Conservation (phyloP, 2,797 vertebrate species). For the Squalus acanthias region DNA sequence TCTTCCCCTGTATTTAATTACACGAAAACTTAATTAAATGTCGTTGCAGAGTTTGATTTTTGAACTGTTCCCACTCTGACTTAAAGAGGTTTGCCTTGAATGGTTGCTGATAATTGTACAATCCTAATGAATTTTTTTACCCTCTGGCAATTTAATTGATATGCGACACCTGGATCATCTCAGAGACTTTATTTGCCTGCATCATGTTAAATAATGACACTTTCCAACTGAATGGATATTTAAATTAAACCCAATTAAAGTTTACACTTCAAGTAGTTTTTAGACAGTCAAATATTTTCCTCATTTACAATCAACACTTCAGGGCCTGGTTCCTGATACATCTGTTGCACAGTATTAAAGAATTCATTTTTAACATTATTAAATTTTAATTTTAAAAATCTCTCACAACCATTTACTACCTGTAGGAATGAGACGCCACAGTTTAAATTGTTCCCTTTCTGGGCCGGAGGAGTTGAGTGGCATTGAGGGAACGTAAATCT, state of each 20-base stretch:
- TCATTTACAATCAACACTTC: neutral
- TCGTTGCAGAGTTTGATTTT: neutral
- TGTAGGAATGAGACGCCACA: no score
- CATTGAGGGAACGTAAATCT: no score
- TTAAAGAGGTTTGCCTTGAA: neutral
- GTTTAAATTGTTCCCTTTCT: no score
- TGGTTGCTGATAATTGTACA: neutral
- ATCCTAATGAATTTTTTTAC: neutral
- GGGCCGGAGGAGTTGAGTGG: no score
- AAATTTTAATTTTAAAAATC: no score
- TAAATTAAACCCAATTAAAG: neutral
- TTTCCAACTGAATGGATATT: neutral
- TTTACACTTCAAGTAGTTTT: neutral
- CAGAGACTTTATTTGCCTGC: neutral
- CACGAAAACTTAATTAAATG: neutral
- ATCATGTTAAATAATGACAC: neutral
- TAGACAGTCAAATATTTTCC: neutral
- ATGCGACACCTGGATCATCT: neutral
- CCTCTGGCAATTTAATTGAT: neutral
- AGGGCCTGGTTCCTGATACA: neutral
- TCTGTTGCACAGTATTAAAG: neutral
- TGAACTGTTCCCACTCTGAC: neutral
- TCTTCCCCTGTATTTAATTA: neutral
- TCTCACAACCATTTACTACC: no score
- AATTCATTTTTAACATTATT: no score